Evolutionary conservation across 2,888 invertebrate genomes (phyloP), one percentile per base, ranked within the genome.

Genomic region (Chalcis sispes): DNA sequence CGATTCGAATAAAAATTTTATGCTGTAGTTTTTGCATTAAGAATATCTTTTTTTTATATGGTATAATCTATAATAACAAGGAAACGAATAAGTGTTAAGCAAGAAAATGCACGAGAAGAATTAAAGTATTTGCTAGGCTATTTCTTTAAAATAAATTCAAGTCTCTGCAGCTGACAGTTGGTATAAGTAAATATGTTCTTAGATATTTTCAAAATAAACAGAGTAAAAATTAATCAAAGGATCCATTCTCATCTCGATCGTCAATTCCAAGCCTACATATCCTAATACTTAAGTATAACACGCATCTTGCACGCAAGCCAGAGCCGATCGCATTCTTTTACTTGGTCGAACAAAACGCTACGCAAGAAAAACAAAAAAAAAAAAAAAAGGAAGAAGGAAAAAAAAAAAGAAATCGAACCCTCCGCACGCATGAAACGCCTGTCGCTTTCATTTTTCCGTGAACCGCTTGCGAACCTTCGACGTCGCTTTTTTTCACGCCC

Each of bases 401-500:
- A 1, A 59, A 32, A 59, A 18, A 40, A 40, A 54, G 40, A 40
- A 25, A 23, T 13, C n/a, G 32, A 59, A 50, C 36, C 56, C 32
- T 69, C n/a, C 58, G 40, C 40, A 27, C 13, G 61, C 15, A 10
- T 32, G 2, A n/a, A n/a, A n/a, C n/a, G n/a, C n/a, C n/a, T n/a
- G n/a, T n/a, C n/a, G n/a, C n/a, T 23, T 8, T 13, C 40, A 18
- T 18, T 29, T 15, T 32, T 29, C 50, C 46, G 46, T 27, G 48
- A 64, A 59, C 8, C 18, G 1, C 18, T 25, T 32, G 36, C 13
- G 25, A 13, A n/a, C 23, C 7, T 3, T 54, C 29, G 4, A 48
- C 27, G 32, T 32, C 32, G 48, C 48, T 48, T 48, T 48, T n/a
- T n/a, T 71, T 71, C 71, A 71, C 71, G 71, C 54, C 29, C 54